phyloP scores from a whole-genome alignment of 2,113 vertebrate species.

The Misgurnus mizolepis region DNA sequence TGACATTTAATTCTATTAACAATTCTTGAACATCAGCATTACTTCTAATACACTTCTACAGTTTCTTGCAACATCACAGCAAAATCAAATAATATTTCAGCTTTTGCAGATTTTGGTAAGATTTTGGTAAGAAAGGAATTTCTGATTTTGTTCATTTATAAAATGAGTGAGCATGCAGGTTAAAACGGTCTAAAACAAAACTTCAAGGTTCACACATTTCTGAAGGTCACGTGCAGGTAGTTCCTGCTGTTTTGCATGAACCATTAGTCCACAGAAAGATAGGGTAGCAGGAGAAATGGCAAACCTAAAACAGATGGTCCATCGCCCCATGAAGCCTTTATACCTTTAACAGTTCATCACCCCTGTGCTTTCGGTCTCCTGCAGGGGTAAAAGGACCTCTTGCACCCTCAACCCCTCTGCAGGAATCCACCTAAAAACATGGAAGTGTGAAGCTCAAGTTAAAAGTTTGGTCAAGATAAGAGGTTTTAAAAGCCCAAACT shows the following conservation, averaged over 20 bases:
- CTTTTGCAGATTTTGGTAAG: too few relatives aligned
- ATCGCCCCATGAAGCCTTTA: slow-evolving; percentile 40
- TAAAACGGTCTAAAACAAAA: not conserved
- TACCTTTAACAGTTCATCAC: slow-evolving; percentile 14
- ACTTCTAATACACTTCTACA: too few relatives aligned
- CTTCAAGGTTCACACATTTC: not conserved
- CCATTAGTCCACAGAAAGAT: slow-evolving; percentile 5
- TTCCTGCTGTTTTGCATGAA: slow-evolving; percentile 28
- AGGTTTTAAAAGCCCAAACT: slow-evolving; percentile 39
- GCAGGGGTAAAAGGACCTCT: slow-evolving; percentile 38
- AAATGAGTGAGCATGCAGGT: not conserved
- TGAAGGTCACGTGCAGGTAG: slow-evolving; percentile 36
- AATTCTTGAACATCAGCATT: too few relatives aligned
- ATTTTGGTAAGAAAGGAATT: too few relatives aligned
- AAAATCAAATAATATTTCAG: too few relatives aligned
- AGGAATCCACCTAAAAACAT: slow-evolving; percentile 6
- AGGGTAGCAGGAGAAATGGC: slow-evolving; percentile 12
- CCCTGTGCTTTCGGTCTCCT: slow-evolving; percentile 22
- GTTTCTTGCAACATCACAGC: too few relatives aligned
- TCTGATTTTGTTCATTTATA: too few relatives aligned
- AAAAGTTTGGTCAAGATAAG: slow-evolving; percentile 52
- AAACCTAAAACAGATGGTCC: slow-evolving; percentile 53
- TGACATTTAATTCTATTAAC: too few relatives aligned
- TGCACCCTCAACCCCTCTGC: slow-evolving; percentile 26
- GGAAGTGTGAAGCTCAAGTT: slow-evolving; percentile 58